Base-by-base conservation (phyloP, 2,797 vertebrate genomes). In the Chromis chromis region DNA sequence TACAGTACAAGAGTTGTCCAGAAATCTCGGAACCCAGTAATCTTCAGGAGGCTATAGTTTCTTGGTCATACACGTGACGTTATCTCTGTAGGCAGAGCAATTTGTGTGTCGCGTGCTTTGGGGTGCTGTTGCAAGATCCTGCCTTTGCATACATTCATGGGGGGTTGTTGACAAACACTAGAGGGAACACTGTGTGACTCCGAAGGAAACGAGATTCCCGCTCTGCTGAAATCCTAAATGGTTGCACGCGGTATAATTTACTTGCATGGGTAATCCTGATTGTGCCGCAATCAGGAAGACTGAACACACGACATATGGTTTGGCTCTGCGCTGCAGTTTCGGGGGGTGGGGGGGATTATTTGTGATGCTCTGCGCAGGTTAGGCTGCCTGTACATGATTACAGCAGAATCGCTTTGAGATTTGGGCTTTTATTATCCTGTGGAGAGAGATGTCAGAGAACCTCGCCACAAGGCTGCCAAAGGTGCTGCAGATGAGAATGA, bases 261-360 rank as follows among this genome's bases (percentile, higher is more conserved):
- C 59, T 79, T 65, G n/a, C 58, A 73, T 54, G n/a, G 44, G 19
- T 68, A 65, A 72, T 86, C 57, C 62, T 63, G 67, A 83, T 55
- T 74, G 59, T 70, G 54, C 48, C 67, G 63, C 54, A 64, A 74
- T 64, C 68, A 81, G n/a, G 40, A 49, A 16, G 36, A 42, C 53
- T 71, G 52, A 78, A 75, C 71, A 72, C 80, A 74, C 52, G 68
- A 78, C 71, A 74, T 78, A 59, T 73, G 76, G 49, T 59, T 70
- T 60, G 57, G 72, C 42, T 78, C 57, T 62, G 39, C 68, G 46
- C 49, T 65, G 25, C 59, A 24, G 59, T 86, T 81, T 71, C n/a
- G n/a, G n/a, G n/a, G n/a, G n/a, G n/a, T n/a, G n/a, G n/a, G 71
- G 53, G 31, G 66, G 56, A 83, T 82, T 83, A 70, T 76, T 81